Evolutionary conservation across 2,797 vertebrate genomes (phyloP).

Genomic region (Cygnus olor): DNA sequence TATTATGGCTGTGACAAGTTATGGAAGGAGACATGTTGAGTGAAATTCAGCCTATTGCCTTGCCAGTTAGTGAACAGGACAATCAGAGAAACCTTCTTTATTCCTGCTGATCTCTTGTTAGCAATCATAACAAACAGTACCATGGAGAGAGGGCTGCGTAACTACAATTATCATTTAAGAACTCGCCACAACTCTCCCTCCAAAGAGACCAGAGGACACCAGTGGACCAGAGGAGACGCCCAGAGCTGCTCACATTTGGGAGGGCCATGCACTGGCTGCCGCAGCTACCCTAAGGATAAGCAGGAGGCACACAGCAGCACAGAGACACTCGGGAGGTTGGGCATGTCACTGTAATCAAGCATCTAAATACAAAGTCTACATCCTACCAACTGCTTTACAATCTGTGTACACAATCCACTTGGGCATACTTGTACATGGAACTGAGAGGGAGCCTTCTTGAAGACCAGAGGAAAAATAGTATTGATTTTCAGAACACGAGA

Average conservation of each 20-base stretch:
- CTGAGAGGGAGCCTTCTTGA: background rate
- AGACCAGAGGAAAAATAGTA: background rate
- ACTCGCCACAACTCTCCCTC: background rate
- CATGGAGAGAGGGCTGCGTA: background rate
- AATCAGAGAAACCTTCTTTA: background rate
- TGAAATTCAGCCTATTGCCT: background rate
- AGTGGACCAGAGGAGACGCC: background rate
- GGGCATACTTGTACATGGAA: background rate
- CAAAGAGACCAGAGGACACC: background rate
- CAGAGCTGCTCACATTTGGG: background rate
- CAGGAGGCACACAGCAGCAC: background rate
- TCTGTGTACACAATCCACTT: background rate
- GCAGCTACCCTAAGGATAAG: conserved; percentile 47
- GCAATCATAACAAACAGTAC: background rate
- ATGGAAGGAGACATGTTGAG: background rate
- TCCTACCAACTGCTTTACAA: background rate
- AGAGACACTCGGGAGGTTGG: background rate
- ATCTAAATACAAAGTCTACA: background rate
- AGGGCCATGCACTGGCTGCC: conserved; percentile 13
- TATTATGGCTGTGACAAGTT: background rate
- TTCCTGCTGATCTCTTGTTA: background rate
- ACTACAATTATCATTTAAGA: background rate
- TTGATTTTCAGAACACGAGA: background rate
- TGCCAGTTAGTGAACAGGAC: background rate
- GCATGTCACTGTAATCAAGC: background rate